A percentile compares a stretch with the other conserved stretches of the same genome.
Conservation (phyloP, 2,113 vertebrate genomes). For the Canis aureus region DNA sequence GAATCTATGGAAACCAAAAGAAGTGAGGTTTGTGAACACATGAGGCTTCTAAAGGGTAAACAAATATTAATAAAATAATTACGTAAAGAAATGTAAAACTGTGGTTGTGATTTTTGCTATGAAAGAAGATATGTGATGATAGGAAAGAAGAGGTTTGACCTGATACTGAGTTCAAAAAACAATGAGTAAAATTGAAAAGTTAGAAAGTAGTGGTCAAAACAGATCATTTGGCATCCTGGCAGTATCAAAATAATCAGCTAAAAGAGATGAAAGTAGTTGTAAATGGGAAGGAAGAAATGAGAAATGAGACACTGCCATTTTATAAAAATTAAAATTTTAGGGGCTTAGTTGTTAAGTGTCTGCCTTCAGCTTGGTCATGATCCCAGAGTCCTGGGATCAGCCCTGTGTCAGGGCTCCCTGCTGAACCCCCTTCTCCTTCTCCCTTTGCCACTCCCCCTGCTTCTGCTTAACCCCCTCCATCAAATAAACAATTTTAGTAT, state of each 20-base stretch:
- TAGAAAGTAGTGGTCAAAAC: background rate
- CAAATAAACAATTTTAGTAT: too few relatives aligned
- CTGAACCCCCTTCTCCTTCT: too few relatives aligned
- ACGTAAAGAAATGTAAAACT: background rate
- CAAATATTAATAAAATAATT: background rate
- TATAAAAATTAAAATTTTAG: background rate
- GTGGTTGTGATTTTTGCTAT: background rate
- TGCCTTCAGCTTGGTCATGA: too few relatives aligned
- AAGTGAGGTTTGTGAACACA: background rate
- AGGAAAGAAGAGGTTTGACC: background rate
- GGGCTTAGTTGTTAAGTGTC: too few relatives aligned
- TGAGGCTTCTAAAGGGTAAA: background rate
- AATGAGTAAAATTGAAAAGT: slow-evolving; percentile 7
- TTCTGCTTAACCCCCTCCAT: too few relatives aligned
- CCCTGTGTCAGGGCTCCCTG: too few relatives aligned
- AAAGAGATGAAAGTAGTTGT: background rate
- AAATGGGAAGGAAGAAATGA: background rate
- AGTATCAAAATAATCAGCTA: background rate
- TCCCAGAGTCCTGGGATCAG: too few relatives aligned
- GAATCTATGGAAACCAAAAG: background rate
- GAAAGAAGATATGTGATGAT: background rate
- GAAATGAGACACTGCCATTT: background rate
- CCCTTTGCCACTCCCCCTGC: too few relatives aligned
- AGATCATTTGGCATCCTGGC: background rate
- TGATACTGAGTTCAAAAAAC: background rate